phyloP scores from a whole-genome alignment of 2,888 invertebrate species.

The Ctena decussata region DNA sequence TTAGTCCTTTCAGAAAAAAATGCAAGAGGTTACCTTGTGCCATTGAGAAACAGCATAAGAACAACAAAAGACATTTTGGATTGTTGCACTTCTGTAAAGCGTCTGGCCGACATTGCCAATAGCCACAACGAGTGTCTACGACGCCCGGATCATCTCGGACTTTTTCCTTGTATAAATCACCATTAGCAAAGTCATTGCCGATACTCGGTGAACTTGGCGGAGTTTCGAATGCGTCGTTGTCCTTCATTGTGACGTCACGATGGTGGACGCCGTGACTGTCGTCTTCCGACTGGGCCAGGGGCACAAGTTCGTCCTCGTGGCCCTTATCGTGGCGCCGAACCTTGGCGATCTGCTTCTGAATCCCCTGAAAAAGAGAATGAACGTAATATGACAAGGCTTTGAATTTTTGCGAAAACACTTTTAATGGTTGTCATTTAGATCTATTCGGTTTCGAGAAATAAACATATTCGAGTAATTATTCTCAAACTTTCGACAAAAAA shows the following conservation, averaged over 20 bases:
- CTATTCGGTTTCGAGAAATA: too few relatives aligned
- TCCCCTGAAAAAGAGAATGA: constrained; percentile 14
- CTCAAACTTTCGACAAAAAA: too few relatives aligned
- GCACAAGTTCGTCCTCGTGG: constrained; percentile 58
- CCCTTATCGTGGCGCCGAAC: constrained; percentile 37
- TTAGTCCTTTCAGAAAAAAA: too few relatives aligned
- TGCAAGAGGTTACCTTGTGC: constrained; percentile 83
- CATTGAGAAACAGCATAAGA: constrained; percentile 77
- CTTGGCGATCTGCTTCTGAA: constrained; percentile 7
- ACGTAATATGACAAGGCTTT: not conserved
- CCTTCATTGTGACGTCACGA: not conserved
- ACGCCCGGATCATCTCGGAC: constrained; percentile 11
- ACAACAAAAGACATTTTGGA: constrained; percentile 77
- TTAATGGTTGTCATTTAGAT: too few relatives aligned
- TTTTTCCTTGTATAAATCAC: constrained; percentile 55
- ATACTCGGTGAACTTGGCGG: constrained; percentile 13
- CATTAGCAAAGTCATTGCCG: constrained; percentile 33
- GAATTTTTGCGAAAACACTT: too few relatives aligned
- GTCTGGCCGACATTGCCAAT: constrained; percentile 72
- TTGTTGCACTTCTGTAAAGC: constrained; percentile 78
- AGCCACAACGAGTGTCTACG: constrained; percentile 73
- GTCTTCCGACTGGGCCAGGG: constrained; percentile 44
- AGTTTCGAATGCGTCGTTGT: constrained; percentile 33
- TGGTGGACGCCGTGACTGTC: constrained; percentile 57
- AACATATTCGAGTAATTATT: too few relatives aligned